phyloP scores from a whole-genome alignment of 2,888 invertebrate genomes.

The Salpingus planirostris region DNA sequence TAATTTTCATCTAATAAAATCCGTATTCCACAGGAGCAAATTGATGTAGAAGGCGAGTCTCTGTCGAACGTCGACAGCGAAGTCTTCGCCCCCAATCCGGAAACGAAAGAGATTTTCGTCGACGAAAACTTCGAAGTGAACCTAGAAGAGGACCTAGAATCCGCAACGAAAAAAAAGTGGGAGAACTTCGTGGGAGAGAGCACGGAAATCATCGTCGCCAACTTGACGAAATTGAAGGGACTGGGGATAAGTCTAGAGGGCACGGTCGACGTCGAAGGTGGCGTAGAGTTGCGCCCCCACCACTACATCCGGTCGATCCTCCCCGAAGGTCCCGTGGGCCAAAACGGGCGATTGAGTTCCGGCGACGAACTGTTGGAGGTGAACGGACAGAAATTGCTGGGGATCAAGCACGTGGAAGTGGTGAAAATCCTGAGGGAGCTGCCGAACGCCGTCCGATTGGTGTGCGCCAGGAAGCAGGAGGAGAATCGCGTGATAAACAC shows the following conservation, averaged over 20 bases:
- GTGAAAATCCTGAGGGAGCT: slow-evolving; percentile 90
- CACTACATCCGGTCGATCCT: slow-evolving; percentile 96
- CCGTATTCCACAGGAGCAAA: slow-evolving; percentile 41
- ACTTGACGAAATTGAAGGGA: slow-evolving; percentile 81
- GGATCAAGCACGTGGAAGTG: slow-evolving; percentile 93
- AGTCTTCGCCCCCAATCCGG: slow-evolving; percentile 44
- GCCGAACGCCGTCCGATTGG: slow-evolving; percentile 82
- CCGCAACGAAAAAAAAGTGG: slow-evolving; percentile 72
- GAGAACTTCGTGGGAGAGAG: slow-evolving; percentile 71
- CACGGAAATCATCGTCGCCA: slow-evolving; percentile 81
- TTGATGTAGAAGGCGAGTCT: slow-evolving; percentile 73
- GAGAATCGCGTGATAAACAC: slow-evolving; percentile 63
- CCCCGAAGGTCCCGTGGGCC: slow-evolving; percentile 93
- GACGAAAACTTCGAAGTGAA: slow-evolving; percentile 42
- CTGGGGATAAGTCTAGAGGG: slow-evolving; percentile 97
- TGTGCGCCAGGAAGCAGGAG: slow-evolving; percentile 68
- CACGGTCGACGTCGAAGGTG: slow-evolving; percentile 96
- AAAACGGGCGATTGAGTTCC: slow-evolving; percentile 79
- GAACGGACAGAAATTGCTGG: slow-evolving; percentile 84
- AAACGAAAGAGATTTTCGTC: slow-evolving; percentile 39
- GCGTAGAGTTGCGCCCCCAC: slow-evolving; percentile 94
- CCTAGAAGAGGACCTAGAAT: slow-evolving; percentile 43
- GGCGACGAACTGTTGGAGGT: slow-evolving; percentile 97
- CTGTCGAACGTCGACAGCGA: slow-evolving; percentile 73
- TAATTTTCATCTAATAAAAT: neutral